Evolutionary conservation across 2,888 invertebrate species (phyloP).

Genomic region (Spodoptera picta): DNA sequence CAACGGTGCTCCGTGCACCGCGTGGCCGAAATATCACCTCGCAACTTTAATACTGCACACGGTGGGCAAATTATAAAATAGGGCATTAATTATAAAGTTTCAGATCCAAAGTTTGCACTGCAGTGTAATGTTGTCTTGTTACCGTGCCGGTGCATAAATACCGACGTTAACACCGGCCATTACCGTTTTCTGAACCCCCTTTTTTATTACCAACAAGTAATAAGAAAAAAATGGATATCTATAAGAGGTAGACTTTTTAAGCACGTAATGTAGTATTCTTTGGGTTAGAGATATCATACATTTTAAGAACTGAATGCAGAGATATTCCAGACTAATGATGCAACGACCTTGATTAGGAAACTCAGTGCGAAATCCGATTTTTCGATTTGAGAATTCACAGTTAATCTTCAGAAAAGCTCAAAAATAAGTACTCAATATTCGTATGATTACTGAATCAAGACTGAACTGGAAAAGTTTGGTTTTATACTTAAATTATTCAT

Average conservation of each 20-base stretch:
- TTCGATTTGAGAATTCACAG: no score
- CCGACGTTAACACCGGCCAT: slow-evolving; percentile 68
- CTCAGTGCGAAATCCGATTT: no score
- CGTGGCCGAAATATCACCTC: slow-evolving; percentile 68
- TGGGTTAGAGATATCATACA: no score
- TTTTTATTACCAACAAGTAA: slow-evolving; percentile 66
- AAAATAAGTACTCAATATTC: no score
- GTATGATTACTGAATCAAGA: no score
- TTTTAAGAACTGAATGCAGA: no score
- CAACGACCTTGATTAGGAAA: no score
- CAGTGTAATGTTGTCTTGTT: slow-evolving; percentile 77
- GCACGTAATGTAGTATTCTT: no score
- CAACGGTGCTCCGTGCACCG: slow-evolving; percentile 46
- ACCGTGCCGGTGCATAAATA: slow-evolving; percentile 78
- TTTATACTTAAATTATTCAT: no score
- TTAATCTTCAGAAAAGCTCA: no score
- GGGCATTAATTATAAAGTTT: slow-evolving; percentile 79
- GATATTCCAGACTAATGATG: no score
- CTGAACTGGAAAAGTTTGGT: no score
- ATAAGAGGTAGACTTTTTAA: slow-evolving; percentile 23
- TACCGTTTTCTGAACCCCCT: slow-evolving; percentile 65
- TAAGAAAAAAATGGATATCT: slow-evolving; percentile 63
- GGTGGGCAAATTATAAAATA: slow-evolving; percentile 75
- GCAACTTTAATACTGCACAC: slow-evolving; percentile 72
- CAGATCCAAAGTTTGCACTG: slow-evolving; percentile 71